phyloP scores from a whole-genome alignment of 2,888 invertebrate species.

The Rhagonycha fulva region DNA sequence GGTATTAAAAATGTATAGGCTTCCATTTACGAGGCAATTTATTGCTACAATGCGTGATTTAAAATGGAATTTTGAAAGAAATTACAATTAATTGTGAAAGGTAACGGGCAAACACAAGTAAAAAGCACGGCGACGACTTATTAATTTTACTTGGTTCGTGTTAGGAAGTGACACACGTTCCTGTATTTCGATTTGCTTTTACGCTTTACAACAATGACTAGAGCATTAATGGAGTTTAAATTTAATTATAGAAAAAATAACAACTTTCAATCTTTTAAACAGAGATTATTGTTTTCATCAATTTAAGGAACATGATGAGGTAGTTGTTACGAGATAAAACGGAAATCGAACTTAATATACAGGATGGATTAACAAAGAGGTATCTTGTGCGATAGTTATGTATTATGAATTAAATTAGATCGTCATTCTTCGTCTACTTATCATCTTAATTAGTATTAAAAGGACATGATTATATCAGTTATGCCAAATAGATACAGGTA shows the following conservation, averaged over 20 bases:
- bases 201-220: background rate
- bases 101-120: background rate
- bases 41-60: conserved; percentile 38
- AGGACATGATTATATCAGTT: too few relatives aligned
- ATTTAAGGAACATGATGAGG: too few relatives aligned
- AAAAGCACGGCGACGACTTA: background rate
- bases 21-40: conserved; percentile 15
- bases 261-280: background rate
- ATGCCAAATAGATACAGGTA: too few relatives aligned
- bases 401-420: too few relatives aligned
- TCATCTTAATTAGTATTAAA: too few relatives aligned
- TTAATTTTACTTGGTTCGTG: background rate
- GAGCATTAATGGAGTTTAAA: background rate
- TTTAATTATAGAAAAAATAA: background rate
- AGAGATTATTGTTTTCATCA: background rate
- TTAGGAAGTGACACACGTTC: background rate
- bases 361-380: too few relatives aligned
- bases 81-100: conserved; percentile 41
- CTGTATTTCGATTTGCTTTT: background rate
- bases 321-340: too few relatives aligned
- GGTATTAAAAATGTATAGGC: conserved; percentile 14
- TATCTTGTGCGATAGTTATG: too few relatives aligned
- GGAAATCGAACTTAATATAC: too few relatives aligned
- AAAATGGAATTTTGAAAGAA: conserved; percentile 39
- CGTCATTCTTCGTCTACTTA: too few relatives aligned